phyloP scores from a whole-genome alignment of 2,797 vertebrate species.

The Sebastes alutus region DNA sequence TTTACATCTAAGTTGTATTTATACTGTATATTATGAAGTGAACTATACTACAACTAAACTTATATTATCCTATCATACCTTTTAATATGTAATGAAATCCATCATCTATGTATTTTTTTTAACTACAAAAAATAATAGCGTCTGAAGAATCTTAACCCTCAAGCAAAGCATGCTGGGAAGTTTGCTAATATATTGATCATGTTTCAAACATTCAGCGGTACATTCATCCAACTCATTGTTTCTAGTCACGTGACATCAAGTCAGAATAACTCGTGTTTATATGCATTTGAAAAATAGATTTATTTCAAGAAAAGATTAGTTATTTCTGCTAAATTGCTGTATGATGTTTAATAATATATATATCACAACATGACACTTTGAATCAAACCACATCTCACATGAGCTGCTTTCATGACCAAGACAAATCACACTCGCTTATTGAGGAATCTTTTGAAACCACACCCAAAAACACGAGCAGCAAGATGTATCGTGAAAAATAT shows the following conservation, averaged over 20 bases:
- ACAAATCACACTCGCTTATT: conserved; percentile 56
- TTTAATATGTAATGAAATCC: background rate
- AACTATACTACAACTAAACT: no score
- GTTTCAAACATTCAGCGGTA: background rate
- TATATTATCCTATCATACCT: no score
- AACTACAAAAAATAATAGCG: background rate
- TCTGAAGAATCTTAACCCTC: background rate
- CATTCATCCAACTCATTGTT: background rate
- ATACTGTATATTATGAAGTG: no score
- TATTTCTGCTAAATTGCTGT: background rate
- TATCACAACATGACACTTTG: background rate
- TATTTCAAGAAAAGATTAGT: background rate
- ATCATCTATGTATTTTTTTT: background rate
- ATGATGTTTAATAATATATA: background rate
- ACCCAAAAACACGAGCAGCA: conserved; percentile 47
- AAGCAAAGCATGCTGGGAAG: background rate
- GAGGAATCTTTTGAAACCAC: conserved; percentile 67
- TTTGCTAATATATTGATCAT: background rate
- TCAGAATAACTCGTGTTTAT: background rate
- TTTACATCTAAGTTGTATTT: no score
- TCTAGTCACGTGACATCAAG: background rate
- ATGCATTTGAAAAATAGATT: no score
- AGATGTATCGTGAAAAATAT: conserved; percentile 42
- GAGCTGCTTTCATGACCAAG: conserved; percentile 42
- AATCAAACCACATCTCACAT: conserved; percentile 50